Base-by-base conservation (phyloP, 2,113 vertebrate species). In the Podilymbus podiceps region DNA sequence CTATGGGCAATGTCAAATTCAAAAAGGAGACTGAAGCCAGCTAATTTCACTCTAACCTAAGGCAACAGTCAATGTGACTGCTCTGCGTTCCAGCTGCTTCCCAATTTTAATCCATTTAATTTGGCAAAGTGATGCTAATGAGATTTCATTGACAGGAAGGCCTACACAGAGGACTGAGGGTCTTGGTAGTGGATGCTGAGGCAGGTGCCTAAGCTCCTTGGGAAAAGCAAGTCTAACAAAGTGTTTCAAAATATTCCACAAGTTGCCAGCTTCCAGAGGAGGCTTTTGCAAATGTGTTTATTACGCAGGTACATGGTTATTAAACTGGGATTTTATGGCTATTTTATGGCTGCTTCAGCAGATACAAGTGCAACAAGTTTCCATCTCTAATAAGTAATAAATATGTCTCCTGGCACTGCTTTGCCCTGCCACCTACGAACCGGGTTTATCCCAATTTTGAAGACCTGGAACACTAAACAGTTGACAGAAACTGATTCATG, bases 101-200 rank as follows among this genome's bases (percentile, higher is more conserved):
- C 90, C 93, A 94, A 31, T 63, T 95, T 88, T 73, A 90, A 97
- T 93, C 69, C 79, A 78, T 95, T 97, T 96, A 90, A 94, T 94
- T 89, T 87, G 79, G 79, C 58, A 58, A 73, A 77, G 62, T 68
- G 89, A 89, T 95, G 94, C 85, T 96, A 96, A 96, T 96, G 94
- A 95, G 90, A 96, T 95, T 95, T 96, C 47, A 46, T 58, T 76
- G 89, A 76, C 8, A 60, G 49, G 53, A 78, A 31, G 50, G 50
- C 44, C 84, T 84, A 44, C 60, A 6, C 27, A 33, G n/a, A 88
- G 75, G 82, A 31, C 49, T 81, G 71, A 3, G 2, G 80, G 33
- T 46, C 47, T 73, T 44, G 35, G 66, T 47, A 66, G 30, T 8
- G 35, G 88, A 35, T 74, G 82, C 78, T 87, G 85, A 90, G 87